These are phyloP conservation scores for Wasmannia auropunctata DNA, from an alignment of 1,140 invertebrate genomes.

Conservation along the genomic window DNA sequence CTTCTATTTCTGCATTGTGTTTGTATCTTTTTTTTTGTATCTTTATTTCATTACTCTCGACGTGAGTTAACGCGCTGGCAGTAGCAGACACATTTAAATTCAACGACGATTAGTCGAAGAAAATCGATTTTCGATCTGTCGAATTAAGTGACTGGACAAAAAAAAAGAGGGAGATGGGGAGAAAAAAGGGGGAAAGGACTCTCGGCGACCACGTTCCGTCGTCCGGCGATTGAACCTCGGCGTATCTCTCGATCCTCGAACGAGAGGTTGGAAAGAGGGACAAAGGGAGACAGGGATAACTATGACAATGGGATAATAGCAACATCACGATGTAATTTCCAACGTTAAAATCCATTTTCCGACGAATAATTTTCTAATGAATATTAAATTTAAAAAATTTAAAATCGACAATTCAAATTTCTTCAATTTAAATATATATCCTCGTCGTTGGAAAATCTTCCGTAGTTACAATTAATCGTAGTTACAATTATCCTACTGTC, in stretches of 20 bases:
- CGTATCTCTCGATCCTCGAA: constrained; percentile 13
- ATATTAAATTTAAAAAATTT: background rate
- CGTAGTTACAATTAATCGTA: background rate
- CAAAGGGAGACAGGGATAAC: background rate
- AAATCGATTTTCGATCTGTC: background rate
- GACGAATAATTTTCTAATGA: background rate
- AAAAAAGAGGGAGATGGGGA: background rate
- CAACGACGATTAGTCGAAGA: constrained; percentile 34
- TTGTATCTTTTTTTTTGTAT: constrained; percentile 21
- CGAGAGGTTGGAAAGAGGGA: background rate
- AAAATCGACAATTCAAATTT: no score
- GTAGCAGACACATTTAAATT: constrained; percentile 60
- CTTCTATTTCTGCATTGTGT: constrained; percentile 6
- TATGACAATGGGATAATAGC: background rate
- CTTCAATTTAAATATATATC: no score
- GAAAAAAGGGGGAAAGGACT: background rate
- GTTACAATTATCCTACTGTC: background rate
- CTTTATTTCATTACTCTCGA: constrained; percentile 28
- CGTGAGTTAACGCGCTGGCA: constrained; percentile 56
- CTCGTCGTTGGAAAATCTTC: background rate
- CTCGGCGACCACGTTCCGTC: constrained; percentile 14
- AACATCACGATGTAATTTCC: background rate
- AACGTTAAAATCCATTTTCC: background rate
- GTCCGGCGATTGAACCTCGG: constrained; percentile 15
- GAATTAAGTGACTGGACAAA: constrained; percentile 25